phyloP scores from a whole-genome alignment of 2,888 invertebrate genomes.

The Gibbula magus region DNA sequence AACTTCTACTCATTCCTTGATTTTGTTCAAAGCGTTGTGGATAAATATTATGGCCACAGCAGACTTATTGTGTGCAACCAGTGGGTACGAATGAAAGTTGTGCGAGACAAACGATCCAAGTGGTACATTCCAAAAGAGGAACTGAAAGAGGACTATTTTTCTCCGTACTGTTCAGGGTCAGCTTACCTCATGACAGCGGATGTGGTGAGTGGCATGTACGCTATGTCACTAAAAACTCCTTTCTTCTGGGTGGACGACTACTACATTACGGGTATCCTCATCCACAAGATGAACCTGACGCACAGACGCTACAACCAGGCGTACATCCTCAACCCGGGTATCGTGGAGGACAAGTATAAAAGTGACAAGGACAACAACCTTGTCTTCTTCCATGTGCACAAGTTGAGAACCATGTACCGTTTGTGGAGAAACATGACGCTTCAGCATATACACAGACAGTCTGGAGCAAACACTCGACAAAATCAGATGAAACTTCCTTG shows the following conservation, averaged over 20 bases:
- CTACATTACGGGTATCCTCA: conserved; percentile 87
- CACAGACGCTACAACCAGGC: conserved; percentile 66
- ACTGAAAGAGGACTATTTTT: conserved; percentile 73
- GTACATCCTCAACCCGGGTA: conserved; percentile 64
- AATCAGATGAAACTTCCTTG: no score
- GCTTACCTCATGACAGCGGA: conserved; percentile 80
- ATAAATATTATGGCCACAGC: conserved; percentile 40
- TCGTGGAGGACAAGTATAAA: conserved; percentile 61
- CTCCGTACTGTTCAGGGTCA: conserved; percentile 76
- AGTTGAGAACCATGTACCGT: conserved; percentile 49
- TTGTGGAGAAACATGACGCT: conserved; percentile 30
- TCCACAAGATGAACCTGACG: conserved; percentile 58
- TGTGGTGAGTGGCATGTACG: conserved; percentile 79
- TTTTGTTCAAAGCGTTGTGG: conserved; percentile 43
- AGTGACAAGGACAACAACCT: conserved; percentile 59
- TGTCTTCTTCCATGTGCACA: conserved; percentile 71
- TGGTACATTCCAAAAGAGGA: conserved; percentile 75
- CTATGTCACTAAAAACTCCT: conserved; percentile 80
- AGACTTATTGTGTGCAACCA: conserved; percentile 72
- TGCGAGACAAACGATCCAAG: conserved; percentile 74
- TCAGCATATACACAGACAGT: background rate
- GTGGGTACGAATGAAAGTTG: conserved; percentile 73
- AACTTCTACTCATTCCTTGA: conserved; percentile 75
- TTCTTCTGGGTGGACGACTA: conserved; percentile 96
- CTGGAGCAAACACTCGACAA: background rate